These are phyloP conservation scores for Piprites chloris DNA, from an alignment of 2,113 vertebrate species.

Conservation along the genomic window DNA sequence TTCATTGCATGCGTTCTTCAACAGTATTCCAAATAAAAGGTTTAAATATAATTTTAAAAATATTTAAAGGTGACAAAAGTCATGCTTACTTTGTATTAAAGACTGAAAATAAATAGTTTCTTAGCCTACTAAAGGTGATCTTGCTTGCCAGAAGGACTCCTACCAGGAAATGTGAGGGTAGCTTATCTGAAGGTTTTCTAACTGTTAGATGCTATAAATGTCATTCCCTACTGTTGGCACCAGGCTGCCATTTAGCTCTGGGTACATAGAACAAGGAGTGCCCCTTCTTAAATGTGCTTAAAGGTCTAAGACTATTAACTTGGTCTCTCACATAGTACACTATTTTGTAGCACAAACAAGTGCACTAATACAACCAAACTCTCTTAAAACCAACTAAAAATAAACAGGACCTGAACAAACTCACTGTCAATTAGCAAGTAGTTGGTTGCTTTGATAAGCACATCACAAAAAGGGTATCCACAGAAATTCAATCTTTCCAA, in stretches of 20 bases:
- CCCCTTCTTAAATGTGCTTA: constrained; percentile 26
- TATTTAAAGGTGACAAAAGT: neutral
- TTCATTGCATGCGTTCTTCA: neutral
- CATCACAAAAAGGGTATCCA: constrained; percentile 54
- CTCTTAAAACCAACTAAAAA: constrained; percentile 63
- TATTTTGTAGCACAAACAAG: neutral
- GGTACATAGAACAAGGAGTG: neutral
- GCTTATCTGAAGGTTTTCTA: neutral
- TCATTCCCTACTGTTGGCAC: neutral
- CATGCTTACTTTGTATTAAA: neutral
- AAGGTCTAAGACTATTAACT: neutral
- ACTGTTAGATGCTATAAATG: constrained; percentile 13
- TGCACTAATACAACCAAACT: neutral
- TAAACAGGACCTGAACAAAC: constrained; percentile 65
- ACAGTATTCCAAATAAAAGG: neutral
- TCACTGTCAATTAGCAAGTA: constrained; percentile 66
- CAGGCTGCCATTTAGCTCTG: neutral
- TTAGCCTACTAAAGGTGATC: neutral
- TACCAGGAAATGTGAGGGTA: neutral
- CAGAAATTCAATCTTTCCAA: constrained; percentile 64
- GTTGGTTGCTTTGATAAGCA: constrained; percentile 65
- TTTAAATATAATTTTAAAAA: neutral
- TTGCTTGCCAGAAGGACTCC: neutral
- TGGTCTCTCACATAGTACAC: neutral
- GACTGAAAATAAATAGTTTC: neutral